Evolutionary conservation across 1,140 invertebrate genomes (phyloP).

Genomic region (Pteromalus puparum): DNA sequence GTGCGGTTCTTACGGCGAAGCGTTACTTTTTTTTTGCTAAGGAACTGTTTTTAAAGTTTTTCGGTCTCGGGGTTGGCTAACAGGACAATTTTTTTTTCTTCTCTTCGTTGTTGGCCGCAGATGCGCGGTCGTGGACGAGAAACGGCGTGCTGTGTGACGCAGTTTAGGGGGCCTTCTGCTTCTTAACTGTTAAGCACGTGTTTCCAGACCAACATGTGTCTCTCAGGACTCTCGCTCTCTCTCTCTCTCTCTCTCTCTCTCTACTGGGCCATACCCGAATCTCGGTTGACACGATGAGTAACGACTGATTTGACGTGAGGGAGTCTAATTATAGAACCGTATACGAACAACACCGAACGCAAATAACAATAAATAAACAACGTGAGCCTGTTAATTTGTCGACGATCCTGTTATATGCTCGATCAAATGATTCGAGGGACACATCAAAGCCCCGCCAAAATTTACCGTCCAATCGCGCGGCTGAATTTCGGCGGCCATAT

Average conservation of each 20-base stretch:
- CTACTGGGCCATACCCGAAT: not conserved
- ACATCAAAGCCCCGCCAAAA: constrained; percentile 36
- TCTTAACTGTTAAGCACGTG: constrained; percentile 45
- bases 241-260: not conserved
- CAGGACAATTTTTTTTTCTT: constrained; percentile 33
- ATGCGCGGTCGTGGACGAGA: constrained; percentile 23
- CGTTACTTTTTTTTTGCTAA: constrained; percentile 38
- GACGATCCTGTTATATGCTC: not conserved
- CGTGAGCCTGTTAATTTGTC: not conserved
- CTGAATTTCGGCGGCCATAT: constrained; percentile 27
- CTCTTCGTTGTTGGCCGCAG: not conserved
- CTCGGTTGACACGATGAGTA: constrained; percentile 25
- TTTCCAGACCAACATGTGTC: constrained; percentile 38
- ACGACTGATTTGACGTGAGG: not conserved
- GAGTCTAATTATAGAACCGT: not conserved
- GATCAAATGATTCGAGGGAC: constrained; percentile 14
- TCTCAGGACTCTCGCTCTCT: not conserved
- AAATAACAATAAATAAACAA: not conserved
- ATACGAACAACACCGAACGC: not conserved
- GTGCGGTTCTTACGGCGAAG: not conserved
- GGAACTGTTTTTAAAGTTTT: constrained; percentile 26
- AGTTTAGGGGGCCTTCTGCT: not conserved
- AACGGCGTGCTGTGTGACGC: not conserved
- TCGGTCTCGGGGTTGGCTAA: constrained; percentile 29
- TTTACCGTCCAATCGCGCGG: constrained; percentile 34